These are phyloP conservation scores for Macropus fuliginosus DNA, from an alignment of 2,797 vertebrate genomes.

Conservation along the genomic window DNA sequence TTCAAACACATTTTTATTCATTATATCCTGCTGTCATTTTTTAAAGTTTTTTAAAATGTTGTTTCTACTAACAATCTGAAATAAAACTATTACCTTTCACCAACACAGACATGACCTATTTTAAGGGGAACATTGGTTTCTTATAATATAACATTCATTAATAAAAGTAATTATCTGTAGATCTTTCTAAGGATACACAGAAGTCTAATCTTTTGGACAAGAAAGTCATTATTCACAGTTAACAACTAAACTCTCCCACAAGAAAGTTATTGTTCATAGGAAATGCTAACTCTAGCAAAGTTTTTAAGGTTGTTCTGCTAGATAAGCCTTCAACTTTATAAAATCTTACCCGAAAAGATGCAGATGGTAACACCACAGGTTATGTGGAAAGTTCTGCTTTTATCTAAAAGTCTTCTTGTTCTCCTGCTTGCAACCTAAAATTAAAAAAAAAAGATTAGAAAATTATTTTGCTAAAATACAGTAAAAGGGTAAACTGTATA, in stretches of 20 bases:
- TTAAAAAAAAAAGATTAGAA: neutral
- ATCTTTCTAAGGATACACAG: neutral
- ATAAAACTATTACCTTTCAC: constrained; percentile 46
- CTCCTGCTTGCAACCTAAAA: constrained; percentile 92
- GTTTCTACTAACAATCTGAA: constrained; percentile 16
- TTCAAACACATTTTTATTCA: constrained; percentile 10
- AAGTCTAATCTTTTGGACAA: constrained; percentile 12
- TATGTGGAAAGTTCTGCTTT: constrained; percentile 96
- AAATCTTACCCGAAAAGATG: constrained; percentile 93
- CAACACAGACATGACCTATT: neutral
- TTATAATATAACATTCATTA: neutral
- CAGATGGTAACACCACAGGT: constrained; percentile 93
- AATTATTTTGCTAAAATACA: neutral
- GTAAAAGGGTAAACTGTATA: neutral
- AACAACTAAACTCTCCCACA: neutral
- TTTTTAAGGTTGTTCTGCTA: constrained; percentile 2
- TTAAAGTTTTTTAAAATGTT: neutral
- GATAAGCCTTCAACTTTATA: neutral
- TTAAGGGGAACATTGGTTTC: neutral
- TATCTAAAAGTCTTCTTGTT: constrained; percentile 93
- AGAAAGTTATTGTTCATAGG: constrained; percentile 25
- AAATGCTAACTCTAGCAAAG: neutral
- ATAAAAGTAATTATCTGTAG: neutral
- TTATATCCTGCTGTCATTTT: neutral
- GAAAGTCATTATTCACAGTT: constrained; percentile 11